Percentiles rank a stretch among this genome's conserved stretches.
Conservation (phyloP, 2,888 invertebrate species). For the Hecatera dysodea region DNA sequence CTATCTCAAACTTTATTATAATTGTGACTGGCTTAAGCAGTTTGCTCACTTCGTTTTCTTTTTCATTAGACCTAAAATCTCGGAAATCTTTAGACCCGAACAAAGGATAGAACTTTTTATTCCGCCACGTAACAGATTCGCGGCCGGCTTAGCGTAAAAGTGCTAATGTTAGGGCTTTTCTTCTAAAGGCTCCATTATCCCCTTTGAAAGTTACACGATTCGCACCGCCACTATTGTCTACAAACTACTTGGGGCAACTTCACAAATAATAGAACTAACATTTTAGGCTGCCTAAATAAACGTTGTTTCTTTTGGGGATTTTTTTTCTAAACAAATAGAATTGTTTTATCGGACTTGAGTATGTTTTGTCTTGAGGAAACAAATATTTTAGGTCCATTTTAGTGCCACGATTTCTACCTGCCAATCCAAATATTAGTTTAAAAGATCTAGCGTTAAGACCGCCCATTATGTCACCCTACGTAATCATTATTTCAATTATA, state of each 20-base stretch:
- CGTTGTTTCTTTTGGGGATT: slow-evolving; percentile 23
- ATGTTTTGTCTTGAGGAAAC: neutral
- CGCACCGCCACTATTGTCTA: slow-evolving; percentile 50
- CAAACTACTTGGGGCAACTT: slow-evolving; percentile 55
- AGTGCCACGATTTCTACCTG: neutral
- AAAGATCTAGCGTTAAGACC: too few relatives aligned
- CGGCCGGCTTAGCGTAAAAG: slow-evolving; percentile 61
- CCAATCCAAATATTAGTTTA: too few relatives aligned
- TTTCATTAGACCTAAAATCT: slow-evolving; percentile 25
- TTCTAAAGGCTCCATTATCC: slow-evolving; percentile 60
- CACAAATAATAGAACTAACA: slow-evolving; percentile 47
- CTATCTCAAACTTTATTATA: slow-evolving; percentile 1
- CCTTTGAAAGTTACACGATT: slow-evolving; percentile 52
- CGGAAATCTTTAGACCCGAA: slow-evolving; percentile 36
- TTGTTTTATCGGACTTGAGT: slow-evolving; percentile 20
- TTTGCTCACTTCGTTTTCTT: neutral
- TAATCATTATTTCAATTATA: too few relatives aligned
- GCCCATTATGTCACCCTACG: too few relatives aligned
- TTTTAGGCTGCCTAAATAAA: slow-evolving; percentile 37
- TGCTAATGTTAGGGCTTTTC: slow-evolving; percentile 65
- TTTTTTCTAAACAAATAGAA: slow-evolving; percentile 20
- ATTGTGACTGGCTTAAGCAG: neutral
- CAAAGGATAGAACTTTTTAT: slow-evolving; percentile 57
- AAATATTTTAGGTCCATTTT: neutral
- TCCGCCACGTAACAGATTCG: slow-evolving; percentile 56